Base-by-base conservation (phyloP, 2,797 vertebrate species). In the Linurgus olivaceus region DNA sequence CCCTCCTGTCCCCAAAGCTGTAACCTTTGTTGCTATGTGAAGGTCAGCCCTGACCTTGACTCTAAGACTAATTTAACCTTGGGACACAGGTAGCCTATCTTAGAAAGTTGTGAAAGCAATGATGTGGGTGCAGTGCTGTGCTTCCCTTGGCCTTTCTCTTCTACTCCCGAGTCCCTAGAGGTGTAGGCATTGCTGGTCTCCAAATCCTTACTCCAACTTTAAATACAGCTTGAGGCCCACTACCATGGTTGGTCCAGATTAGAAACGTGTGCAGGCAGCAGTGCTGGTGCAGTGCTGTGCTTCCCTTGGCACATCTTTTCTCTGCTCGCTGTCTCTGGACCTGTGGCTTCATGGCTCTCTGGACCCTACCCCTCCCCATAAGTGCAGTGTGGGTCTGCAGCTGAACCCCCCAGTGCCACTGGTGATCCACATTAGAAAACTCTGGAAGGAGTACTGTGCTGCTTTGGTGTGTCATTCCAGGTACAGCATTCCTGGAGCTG, bases 171-270 rank as follows among this genome's bases (percentile, higher is more conserved):
- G 14, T 52, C 20, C 29, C 8, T 67, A 37, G 31, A 59, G 14
- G 8, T 29, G 16, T 25, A 58, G 25, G 14, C 25, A 35, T 11
- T 66, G 10, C 3, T 45, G 33, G 20, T 40, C 17, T 26, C 33
- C 40, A 40, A 73, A 74, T 38, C 52, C 29, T 67, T 25, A 18
- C 17, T 52, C 33, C 59, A 67, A 7, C 17, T 3, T 19, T 40
- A 19, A 35, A 11, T 31, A 19, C 17, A 35, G 25, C 14, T 28
- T 35, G 35, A 4, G 25, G 16, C 25, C 10, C 14, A 23, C 14
- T 5, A 7, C 13, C 25, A 19, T 2, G 4, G 37, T 6, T 19
- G 10, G 5, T 13, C 13, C 16, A n/a, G 42, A 15, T 5, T 21
- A 25, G 28, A 44, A 76, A 38, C 0, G 0, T 25, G 37, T 18